Evolutionary conservation across 2,888 invertebrate genomes (phyloP).

Genomic region (Acrocyrtus sp.): DNA sequence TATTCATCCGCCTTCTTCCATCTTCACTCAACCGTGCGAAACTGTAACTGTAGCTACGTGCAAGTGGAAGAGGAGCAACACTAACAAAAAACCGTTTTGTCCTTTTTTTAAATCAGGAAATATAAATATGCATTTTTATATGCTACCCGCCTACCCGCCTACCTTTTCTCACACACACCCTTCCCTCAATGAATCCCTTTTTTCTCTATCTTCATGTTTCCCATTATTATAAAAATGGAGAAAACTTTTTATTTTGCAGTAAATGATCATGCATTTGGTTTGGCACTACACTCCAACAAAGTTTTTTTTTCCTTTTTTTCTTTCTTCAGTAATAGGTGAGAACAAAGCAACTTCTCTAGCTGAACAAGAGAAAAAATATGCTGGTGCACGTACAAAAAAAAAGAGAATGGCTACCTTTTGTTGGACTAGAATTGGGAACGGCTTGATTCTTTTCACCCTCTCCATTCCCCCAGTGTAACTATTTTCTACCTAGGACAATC

Average conservation of each 20-base stretch:
- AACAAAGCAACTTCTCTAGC: too few relatives aligned
- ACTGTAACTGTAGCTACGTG: not conserved
- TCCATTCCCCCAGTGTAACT: slow-evolving; percentile 25
- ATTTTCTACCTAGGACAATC: not conserved
- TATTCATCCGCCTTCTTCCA: not conserved
- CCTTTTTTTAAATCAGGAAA: not conserved
- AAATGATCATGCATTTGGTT: not conserved
- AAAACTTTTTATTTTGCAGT: not conserved
- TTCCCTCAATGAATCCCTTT: too few relatives aligned
- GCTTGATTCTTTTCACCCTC: slow-evolving; percentile 12
- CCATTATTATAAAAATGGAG: too few relatives aligned
- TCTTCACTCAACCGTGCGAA: not conserved
- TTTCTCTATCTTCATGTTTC: too few relatives aligned
- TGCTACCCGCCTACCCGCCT: not conserved
- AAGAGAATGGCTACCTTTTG: slow-evolving; percentile 26
- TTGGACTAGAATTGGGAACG: slow-evolving; percentile 30
- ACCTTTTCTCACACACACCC: too few relatives aligned
- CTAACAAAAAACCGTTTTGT: not conserved
- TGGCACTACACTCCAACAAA: too few relatives aligned
- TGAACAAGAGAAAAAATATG: not conserved
- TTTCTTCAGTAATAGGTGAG: too few relatives aligned
- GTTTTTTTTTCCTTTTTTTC: too few relatives aligned
- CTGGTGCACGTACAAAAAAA: slow-evolving; percentile 12
- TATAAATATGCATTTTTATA: not conserved
- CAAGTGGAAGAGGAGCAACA: too few relatives aligned